These are phyloP conservation scores for Dyspetes luteomarginatus DNA, from an alignment of 2,888 invertebrate species.

Conservation along the genomic window DNA sequence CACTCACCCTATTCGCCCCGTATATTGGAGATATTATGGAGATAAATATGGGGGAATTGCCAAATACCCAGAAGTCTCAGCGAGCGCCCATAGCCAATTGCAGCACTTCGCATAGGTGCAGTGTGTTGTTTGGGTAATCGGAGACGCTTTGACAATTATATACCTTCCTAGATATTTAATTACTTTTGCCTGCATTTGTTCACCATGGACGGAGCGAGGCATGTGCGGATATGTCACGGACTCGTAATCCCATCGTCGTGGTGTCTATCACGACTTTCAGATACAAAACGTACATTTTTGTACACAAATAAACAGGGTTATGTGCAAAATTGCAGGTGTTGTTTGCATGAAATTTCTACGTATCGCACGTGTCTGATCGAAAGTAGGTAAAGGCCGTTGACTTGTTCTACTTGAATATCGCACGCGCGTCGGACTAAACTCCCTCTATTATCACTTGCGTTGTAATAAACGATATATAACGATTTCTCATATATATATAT, in stretches of 20 bases:
- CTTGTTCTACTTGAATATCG: constrained; percentile 34
- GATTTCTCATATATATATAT: no score
- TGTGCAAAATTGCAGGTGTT: no score
- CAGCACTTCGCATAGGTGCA: no score
- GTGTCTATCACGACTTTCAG: constrained; percentile 66
- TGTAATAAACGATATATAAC: neutral
- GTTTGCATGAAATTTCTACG: constrained; percentile 13
- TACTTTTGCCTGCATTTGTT: no score
- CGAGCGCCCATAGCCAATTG: no score
- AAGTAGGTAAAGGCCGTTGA: constrained; percentile 53
- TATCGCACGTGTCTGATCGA: constrained; percentile 49
- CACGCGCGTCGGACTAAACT: constrained; percentile 6
- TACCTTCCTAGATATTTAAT: no score
- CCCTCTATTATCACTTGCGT: neutral
- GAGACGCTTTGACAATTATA: no score
- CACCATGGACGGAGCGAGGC: constrained; percentile 15
- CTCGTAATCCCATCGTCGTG: constrained; percentile 67
- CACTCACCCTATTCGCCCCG: no score
- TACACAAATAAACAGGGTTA: constrained; percentile 17
- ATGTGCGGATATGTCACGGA: constrained; percentile 62
- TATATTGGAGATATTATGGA: no score
- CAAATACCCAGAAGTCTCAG: no score
- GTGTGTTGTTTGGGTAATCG: no score
- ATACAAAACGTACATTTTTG: constrained; percentile 22
- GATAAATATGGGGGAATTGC: no score